Evolutionary conservation across 2,888 invertebrate species (phyloP).

Genomic region (Kuschelorhynchus macadamiae): DNA sequence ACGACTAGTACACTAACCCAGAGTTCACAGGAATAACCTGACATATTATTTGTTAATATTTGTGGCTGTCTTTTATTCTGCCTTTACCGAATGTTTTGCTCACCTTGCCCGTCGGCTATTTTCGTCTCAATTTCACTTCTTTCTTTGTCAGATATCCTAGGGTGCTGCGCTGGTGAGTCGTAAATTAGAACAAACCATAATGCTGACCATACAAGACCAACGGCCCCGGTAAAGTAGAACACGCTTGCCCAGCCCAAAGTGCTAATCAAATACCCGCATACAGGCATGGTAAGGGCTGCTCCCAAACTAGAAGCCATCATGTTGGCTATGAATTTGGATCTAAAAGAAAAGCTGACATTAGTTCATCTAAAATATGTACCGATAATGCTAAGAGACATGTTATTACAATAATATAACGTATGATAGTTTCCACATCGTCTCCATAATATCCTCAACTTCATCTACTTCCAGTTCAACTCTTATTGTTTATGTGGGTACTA

Average conservation of each 20-base stretch:
- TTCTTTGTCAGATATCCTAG: constrained; percentile 83
- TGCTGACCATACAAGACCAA: constrained; percentile 80
- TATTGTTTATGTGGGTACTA: no score
- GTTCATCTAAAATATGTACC: neutral
- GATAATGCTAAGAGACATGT: no score
- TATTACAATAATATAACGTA: no score
- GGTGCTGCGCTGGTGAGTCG: constrained; percentile 87
- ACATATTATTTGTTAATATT: no score
- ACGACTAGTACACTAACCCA: no score
- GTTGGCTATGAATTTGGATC: constrained; percentile 90
- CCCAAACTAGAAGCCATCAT: constrained; percentile 95
- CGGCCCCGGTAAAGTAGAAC: constrained; percentile 81
- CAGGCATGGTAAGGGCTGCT: constrained; percentile 91
- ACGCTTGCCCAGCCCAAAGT: constrained; percentile 90
- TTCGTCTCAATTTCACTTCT: constrained; percentile 77
- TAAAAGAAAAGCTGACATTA: constrained; percentile 13
- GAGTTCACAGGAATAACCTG: no score
- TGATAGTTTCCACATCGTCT: no score
- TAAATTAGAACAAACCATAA: constrained; percentile 86
- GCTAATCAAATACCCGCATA: constrained; percentile 86
- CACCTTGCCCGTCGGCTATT: constrained; percentile 70
- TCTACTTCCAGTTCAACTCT: no score
- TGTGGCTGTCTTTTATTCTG: no score
- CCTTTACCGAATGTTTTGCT: no score
- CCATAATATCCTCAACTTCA: no score